Evolutionary conservation across 30 jellyfish, hydroid and myxozoan species (phyloP).

Genomic region (Turritopsis rubra): DNA sequence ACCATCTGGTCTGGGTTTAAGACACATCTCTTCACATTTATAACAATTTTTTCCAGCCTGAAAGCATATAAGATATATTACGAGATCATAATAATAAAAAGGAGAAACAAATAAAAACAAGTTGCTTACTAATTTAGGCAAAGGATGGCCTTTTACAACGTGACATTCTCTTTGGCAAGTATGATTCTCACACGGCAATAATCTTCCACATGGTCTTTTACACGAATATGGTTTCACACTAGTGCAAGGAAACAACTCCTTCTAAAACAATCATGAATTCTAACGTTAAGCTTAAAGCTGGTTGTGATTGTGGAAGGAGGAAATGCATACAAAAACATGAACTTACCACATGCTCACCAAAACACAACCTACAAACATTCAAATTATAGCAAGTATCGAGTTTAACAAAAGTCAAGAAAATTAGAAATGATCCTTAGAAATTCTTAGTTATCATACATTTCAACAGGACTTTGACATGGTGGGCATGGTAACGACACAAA

Average conservation of each 20-base stretch:
- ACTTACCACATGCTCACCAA: conserved; percentile 76
- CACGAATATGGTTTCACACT: conserved; percentile 69
- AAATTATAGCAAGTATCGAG: background rate
- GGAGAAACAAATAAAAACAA: too few relatives aligned
- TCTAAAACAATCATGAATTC: too few relatives aligned
- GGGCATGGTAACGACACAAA: conserved; percentile 50
- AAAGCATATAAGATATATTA: background rate
- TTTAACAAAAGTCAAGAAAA: background rate
- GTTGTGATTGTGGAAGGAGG: too few relatives aligned
- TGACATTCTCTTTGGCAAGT: conserved; percentile 78
- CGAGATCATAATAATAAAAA: too few relatives aligned
- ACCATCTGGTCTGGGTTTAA: conserved; percentile 76
- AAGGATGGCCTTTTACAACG: conserved; percentile 43
- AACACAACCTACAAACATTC: conserved; percentile 58
- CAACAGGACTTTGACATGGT: conserved; percentile 55
- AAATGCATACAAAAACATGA: too few relatives aligned
- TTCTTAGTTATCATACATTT: conserved; percentile 29
- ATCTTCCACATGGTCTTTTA: conserved; percentile 57
- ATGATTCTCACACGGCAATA: conserved; percentile 71
- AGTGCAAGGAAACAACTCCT: conserved; percentile 37
- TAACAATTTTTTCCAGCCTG: conserved; percentile 72
- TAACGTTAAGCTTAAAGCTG: too few relatives aligned
- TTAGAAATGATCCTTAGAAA: background rate
- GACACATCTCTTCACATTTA: conserved; percentile 71
- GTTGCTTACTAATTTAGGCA: background rate